A percentile compares a stretch with the other conserved stretches of the same genome.
phyloP scores from a whole-genome alignment of 2,797 vertebrate genomes.

The Cygnus olor region DNA sequence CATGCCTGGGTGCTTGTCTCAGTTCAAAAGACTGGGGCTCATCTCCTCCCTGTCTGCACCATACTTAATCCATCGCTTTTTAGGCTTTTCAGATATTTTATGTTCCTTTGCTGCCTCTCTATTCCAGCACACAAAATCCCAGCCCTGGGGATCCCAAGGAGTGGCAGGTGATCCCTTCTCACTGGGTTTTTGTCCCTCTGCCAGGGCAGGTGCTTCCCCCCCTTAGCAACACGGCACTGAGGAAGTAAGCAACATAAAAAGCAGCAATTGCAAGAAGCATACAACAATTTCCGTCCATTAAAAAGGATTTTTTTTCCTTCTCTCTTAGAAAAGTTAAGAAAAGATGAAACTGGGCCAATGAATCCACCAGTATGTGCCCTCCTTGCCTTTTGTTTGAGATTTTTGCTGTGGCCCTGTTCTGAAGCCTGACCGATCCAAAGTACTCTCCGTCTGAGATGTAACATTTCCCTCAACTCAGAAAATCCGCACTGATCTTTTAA shows the following conservation, averaged over 20 bases:
- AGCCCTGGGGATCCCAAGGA: neutral
- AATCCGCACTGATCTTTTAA: constrained; percentile 34
- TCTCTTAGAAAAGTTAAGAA: neutral
- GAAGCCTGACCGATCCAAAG: neutral
- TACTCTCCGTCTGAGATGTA: neutral
- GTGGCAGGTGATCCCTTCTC: neutral
- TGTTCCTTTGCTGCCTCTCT: neutral
- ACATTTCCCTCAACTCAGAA: neutral
- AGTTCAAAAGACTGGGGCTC: neutral
- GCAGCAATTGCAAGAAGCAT: neutral
- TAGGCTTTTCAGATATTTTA: neutral
- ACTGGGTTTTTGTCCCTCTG: neutral
- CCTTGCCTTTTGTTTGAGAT: neutral
- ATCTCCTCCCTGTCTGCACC: neutral
- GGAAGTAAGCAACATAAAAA: neutral
- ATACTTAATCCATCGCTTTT: neutral
- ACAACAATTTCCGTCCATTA: fast-evolving
- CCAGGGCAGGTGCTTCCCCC: neutral
- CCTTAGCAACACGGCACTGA: neutral
- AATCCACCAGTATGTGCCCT: neutral
- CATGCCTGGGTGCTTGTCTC: neutral
- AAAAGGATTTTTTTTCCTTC: neutral
- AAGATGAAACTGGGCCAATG: neutral
- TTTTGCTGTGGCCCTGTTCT: neutral
- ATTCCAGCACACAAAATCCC: neutral